phyloP scores from a whole-genome alignment of 2,113 vertebrate genomes.

The Alces alces region DNA sequence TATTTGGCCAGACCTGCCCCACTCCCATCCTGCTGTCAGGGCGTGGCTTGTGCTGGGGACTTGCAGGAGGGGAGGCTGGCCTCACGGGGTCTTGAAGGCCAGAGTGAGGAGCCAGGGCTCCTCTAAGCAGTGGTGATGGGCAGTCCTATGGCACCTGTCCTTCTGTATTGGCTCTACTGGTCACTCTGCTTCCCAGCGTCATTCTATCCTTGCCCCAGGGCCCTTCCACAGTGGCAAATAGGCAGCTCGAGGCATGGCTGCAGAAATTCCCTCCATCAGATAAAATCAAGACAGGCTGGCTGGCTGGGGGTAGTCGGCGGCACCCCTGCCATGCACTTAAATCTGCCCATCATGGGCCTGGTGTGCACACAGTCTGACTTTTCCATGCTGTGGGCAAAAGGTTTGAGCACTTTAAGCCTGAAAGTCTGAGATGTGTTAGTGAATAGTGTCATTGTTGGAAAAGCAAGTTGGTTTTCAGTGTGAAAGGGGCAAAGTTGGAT shows the following conservation, averaged over 20 bases:
- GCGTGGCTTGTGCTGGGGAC: not conserved
- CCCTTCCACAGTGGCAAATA: not conserved
- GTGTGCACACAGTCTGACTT: not conserved
- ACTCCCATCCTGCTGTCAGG: not conserved
- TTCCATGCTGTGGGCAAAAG: not conserved
- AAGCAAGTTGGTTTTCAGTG: not conserved
- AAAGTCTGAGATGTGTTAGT: not conserved
- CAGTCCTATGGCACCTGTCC: not conserved
- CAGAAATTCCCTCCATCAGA: not conserved
- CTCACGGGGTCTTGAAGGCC: not conserved
- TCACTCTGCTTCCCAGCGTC: too few species aligned
- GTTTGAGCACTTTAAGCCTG: not conserved
- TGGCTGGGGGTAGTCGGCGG: not conserved
- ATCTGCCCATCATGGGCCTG: not conserved
- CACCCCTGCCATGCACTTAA: not conserved
- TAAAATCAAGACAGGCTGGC: not conserved
- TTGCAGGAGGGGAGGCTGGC: not conserved
- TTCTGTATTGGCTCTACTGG: not conserved
- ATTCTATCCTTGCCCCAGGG: not conserved
- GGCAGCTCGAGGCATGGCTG: not conserved
- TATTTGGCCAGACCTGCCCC: not conserved
- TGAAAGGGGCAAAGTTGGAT: not conserved
- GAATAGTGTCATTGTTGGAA: not conserved
- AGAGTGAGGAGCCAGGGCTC: not conserved
- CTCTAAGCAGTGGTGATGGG: rapidly evolving